Base-by-base conservation (phyloP, 2,113 vertebrate genomes). In the Dasyornis broadbenti region DNA sequence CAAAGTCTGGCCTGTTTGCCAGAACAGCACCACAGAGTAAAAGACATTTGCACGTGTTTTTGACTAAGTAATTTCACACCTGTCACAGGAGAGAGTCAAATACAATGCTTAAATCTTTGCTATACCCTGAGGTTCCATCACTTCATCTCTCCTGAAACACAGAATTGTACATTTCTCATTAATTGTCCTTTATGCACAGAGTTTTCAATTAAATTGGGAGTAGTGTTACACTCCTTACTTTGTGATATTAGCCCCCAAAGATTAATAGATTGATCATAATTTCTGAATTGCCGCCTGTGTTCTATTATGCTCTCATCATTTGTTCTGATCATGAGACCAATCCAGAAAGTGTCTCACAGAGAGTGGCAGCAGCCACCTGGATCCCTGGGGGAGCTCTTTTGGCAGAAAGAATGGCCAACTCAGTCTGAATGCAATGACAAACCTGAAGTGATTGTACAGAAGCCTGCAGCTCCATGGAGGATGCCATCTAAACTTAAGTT, bases 81-180 rank as follows among this genome's bases (percentile, higher is more conserved):
- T 96, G 91, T 73, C 93, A 92, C 72, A 73, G 42, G 86, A 93
- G 79, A 96, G 70, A 96, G 95, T 93, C 73, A 94, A 95, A 94
- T 49, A 63, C 83, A 81, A 66, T 37, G 53, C 61, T 73, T 76
- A 90, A 73, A 90, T 95, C 81, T 95, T 96, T 40, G 30, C 79
- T 88, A 92, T 68, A 94, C 94, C 93, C 97, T 47, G 33, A 95
- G 94, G 90, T 94, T 30, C 71, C 86, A 91, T 94, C 90, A 92
- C 94, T 95, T 96, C 89, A 76, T 89, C 94, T 96, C 96, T 96
- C 91, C 94, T 96, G 96, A 97, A 97, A 97, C 93, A 97, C 92
- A 94, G 96, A 97, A 93, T 93, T 94, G 94, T 97, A 95, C 84
- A 66, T 97, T 98, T 98, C 96, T 97, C 97, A 97, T 96, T 97